A percentile compares a stretch with the other conserved stretches of the same genome.
Conservation (phyloP, 2,797 vertebrate genomes). For the Enteromius thamalakanensis region DNA sequence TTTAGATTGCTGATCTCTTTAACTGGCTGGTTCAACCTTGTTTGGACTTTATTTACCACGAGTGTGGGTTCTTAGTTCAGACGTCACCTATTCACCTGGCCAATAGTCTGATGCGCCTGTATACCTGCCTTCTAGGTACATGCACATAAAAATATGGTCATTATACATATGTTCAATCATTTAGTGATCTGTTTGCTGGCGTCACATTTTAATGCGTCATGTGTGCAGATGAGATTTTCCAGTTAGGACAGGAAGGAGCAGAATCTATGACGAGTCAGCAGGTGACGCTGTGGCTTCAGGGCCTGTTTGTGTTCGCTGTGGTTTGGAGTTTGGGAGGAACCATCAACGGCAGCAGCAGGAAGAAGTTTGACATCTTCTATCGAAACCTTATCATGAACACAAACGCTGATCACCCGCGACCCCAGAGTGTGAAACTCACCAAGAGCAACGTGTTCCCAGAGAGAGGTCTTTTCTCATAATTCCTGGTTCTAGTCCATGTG, state of each 20-base stretch:
- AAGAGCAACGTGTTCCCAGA: constrained; percentile 87
- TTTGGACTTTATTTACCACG: constrained; percentile 82
- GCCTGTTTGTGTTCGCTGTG: constrained; percentile 88
- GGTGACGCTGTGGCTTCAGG: constrained; percentile 86
- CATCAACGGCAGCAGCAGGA: constrained; percentile 84
- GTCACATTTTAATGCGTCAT: constrained; percentile 1
- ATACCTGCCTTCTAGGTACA: constrained; percentile 85
- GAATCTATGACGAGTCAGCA: constrained; percentile 83
- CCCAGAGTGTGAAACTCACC: constrained; percentile 85
- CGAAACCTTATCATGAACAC: constrained; percentile 82
- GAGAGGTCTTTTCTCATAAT: constrained; percentile 71
- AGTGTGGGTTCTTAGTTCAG: constrained; percentile 83
- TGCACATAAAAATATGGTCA: background rate
- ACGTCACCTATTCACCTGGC: constrained; percentile 86
- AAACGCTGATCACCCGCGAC: constrained; percentile 78
- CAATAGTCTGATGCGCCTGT: constrained; percentile 86
- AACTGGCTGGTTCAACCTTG: constrained; percentile 90
- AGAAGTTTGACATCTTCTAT: constrained; percentile 89
- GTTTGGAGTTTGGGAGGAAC: constrained; percentile 91
- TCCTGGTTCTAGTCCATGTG: background rate
- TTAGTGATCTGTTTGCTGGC: constrained; percentile 12
- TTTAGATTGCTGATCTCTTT: constrained; percentile 86
- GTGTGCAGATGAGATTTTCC: constrained; percentile 83
- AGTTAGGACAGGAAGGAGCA: constrained; percentile 58
- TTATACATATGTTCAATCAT: background rate